A percentile compares a stretch with the other conserved stretches of the same genome.
phyloP scores from a whole-genome alignment of 2,113 vertebrate genomes.

The Cavia porcellus region DNA sequence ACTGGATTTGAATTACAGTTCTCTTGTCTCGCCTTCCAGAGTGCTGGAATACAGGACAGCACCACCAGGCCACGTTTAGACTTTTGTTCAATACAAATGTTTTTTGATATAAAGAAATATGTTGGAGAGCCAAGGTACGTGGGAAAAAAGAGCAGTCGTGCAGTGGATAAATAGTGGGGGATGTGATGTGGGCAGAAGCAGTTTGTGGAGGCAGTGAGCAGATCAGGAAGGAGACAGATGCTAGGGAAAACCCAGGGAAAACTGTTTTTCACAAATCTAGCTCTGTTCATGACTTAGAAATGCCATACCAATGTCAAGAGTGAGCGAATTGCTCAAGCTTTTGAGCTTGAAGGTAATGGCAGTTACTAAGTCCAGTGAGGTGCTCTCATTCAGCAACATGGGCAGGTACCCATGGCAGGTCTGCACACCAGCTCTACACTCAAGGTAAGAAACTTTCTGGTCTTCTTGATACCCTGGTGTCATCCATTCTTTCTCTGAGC shows the following conservation, averaged over 20 bases:
- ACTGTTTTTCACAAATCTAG: not conserved
- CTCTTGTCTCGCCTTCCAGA: not conserved
- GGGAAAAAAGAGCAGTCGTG: not conserved
- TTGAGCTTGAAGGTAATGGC: not conserved
- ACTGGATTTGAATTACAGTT: not conserved
- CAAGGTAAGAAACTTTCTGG: not conserved
- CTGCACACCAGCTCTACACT: not conserved
- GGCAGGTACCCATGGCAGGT: not conserved
- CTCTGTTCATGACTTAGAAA: not conserved
- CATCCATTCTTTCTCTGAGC: not conserved
- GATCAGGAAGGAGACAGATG: fast-evolving
- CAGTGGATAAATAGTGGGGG: too few species aligned
- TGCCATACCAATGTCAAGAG: not conserved
- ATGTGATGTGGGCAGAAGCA: not conserved
- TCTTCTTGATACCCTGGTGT: fast-evolving
- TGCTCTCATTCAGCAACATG: fast-evolving
- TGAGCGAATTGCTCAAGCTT: not conserved
- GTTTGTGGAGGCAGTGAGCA: fast-evolving
- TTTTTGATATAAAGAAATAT: not conserved
- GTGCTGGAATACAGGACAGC: not conserved
- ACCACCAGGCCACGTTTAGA: not conserved
- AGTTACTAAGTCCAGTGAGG: not conserved
- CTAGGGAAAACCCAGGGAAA: fast-evolving
- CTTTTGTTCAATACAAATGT: not conserved
- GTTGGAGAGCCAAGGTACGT: not conserved